Evolutionary conservation across 2,113 vertebrate species (phyloP).

Genomic region (Malurus elegans): DNA sequence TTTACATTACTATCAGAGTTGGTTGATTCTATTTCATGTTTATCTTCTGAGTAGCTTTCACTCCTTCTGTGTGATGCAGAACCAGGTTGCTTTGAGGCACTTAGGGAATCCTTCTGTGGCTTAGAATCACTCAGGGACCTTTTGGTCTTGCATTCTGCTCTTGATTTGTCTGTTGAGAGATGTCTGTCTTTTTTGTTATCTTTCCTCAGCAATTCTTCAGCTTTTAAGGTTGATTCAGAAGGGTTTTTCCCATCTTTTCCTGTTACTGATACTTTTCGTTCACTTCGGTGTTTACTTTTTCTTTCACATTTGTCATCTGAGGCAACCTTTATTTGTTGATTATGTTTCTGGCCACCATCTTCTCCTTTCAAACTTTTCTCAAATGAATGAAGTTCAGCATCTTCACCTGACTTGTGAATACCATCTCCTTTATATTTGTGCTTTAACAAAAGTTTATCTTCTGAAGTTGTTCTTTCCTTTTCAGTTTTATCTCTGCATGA

Average conservation of each 20-base stretch:
- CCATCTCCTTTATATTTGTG: constrained; percentile 81
- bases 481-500: constrained; percentile 83
- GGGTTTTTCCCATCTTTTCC: constrained; percentile 76
- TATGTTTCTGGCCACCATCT: constrained; percentile 74
- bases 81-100: constrained; percentile 69
- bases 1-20: constrained; percentile 76
- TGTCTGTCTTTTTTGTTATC: constrained; percentile 80
- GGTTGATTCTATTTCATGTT: constrained; percentile 76
- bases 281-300: constrained; percentile 85
- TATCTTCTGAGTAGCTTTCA: constrained; percentile 84
- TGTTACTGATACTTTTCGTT: constrained; percentile 76
- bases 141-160: constrained; percentile 80
- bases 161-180: constrained; percentile 72
- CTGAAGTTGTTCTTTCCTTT: constrained; percentile 78
- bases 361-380: constrained; percentile 72
- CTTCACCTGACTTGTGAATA: constrained; percentile 67
- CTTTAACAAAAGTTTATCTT: constrained; percentile 79
- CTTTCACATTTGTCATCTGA: constrained; percentile 86
- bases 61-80: constrained; percentile 63
- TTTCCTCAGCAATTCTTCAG: constrained; percentile 77
- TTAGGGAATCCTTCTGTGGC: constrained; percentile 75
- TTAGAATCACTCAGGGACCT: constrained; percentile 77
- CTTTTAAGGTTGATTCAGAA: constrained; percentile 73
- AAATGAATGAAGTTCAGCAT: constrained; percentile 64
- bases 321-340: constrained; percentile 64